A percentile compares a stretch with the other conserved stretches of the same genome.
phyloP scores from a whole-genome alignment of 2,113 vertebrate species.

The Galemys pyrenaicus region DNA sequence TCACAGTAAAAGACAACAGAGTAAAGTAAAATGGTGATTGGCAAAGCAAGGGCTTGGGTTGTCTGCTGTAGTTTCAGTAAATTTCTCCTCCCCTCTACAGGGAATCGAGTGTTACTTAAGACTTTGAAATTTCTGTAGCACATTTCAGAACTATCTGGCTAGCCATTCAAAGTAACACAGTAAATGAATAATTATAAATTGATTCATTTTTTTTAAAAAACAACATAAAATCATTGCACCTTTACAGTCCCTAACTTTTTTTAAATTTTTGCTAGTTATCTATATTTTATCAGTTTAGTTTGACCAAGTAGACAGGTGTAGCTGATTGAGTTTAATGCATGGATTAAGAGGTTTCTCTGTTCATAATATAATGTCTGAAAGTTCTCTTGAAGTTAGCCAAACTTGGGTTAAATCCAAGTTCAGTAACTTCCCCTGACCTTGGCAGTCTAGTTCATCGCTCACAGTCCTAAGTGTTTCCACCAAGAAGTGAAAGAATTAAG shows the following conservation, averaged over 20 bases:
- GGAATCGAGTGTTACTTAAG: neutral
- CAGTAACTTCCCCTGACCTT: neutral
- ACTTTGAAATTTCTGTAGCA: neutral
- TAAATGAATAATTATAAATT: no score
- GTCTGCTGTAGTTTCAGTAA: neutral
- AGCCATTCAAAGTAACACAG: neutral
- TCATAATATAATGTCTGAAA: neutral
- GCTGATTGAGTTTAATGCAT: neutral
- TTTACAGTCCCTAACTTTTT: neutral
- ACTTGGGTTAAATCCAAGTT: neutral
- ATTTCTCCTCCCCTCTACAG: neutral
- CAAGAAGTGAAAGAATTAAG: neutral
- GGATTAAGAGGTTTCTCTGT: neutral
- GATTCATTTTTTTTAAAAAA: neutral
- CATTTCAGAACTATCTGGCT: neutral
- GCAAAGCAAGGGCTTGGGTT: neutral
- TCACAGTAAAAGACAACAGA: slow-evolving; percentile 35
- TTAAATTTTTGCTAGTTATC: neutral
- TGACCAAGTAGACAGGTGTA: neutral
- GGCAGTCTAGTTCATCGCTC: neutral
- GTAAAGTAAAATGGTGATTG: neutral
- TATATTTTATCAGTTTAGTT: neutral
- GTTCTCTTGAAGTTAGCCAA: neutral
- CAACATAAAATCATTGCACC: neutral
- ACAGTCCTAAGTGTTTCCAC: neutral